Conservation (phyloP, 2,797 vertebrate genomes). For the Pangasius djambal region DNA sequence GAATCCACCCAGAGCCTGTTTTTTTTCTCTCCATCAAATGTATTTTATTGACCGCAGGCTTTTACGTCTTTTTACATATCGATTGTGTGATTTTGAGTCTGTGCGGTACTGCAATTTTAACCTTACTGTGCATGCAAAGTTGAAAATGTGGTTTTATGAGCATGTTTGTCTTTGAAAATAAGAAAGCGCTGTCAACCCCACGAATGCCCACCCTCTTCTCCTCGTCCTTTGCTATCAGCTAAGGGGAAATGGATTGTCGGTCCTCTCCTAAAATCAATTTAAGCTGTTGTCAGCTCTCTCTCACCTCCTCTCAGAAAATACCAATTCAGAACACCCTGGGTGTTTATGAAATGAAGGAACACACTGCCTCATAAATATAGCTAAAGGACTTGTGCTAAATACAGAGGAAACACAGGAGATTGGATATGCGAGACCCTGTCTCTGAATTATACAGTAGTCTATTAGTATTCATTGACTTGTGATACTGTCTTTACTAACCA, state of each 20-base stretch:
- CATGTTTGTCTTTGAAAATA: conserved; percentile 70
- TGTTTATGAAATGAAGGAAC: conserved; percentile 72
- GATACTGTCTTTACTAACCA: not conserved
- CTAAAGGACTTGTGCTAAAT: conserved; percentile 54
- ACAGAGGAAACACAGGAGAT: not conserved
- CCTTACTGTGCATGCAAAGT: conserved; percentile 64
- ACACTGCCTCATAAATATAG: conserved; percentile 66
- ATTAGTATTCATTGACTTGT: conserved; percentile 6
- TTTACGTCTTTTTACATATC: not conserved
- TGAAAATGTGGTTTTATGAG: conserved; percentile 61
- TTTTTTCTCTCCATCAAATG: conserved; percentile 22
- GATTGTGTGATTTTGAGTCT: conserved; percentile 11
- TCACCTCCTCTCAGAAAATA: conserved; percentile 61
- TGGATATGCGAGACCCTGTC: not conserved
- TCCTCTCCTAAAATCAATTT: conserved; percentile 71
- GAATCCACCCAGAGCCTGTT: conserved; percentile 29
- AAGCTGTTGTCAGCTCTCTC: conserved; percentile 66
- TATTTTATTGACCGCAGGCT: conserved; percentile 22
- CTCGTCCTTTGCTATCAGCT: conserved; percentile 64
- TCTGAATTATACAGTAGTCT: not conserved
- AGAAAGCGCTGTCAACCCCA: conserved; percentile 59
- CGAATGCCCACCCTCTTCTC: conserved; percentile 45
- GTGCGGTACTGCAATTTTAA: conserved; percentile 51
- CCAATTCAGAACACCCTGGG: conserved; percentile 63
- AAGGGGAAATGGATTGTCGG: conserved; percentile 69